These are phyloP conservation scores for Erpornis zantholeuca DNA, from an alignment of 2,113 vertebrate genomes.

Conservation along the genomic window DNA sequence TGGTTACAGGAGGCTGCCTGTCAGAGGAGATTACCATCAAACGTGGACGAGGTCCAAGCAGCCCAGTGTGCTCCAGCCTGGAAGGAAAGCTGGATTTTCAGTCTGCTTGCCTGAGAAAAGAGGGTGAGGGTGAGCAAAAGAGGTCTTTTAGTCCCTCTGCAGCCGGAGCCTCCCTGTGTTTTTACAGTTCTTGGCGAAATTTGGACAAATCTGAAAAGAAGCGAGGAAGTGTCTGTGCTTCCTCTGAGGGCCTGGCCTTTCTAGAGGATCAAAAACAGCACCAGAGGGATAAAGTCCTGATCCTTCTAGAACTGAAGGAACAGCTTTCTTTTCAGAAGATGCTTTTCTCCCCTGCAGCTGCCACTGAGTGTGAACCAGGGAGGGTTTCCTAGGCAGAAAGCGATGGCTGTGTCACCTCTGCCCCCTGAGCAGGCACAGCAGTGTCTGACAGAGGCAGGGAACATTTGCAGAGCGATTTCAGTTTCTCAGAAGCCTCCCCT, in stretches of 20 bases:
- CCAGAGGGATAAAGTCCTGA: background rate
- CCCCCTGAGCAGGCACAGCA: rapidly evolving
- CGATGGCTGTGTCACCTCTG: rapidly evolving
- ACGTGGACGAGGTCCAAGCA: background rate
- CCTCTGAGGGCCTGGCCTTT: background rate
- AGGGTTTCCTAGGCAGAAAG: background rate
- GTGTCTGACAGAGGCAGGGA: background rate
- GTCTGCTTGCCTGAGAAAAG: background rate
- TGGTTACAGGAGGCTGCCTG: background rate
- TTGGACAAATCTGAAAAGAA: background rate
- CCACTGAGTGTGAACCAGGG: rapidly evolving
- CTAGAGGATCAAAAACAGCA: background rate
- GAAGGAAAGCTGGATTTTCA: background rate
- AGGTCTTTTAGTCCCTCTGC: background rate
- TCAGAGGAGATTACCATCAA: conserved; percentile 9
- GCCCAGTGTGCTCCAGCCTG: background rate
- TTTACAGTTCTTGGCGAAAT: background rate
- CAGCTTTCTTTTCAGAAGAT: background rate
- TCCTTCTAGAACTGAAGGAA: background rate
- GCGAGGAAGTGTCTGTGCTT: background rate
- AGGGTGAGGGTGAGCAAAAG: background rate
- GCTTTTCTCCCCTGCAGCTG: background rate
- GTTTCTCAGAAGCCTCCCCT: background rate
- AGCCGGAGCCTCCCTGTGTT: background rate
- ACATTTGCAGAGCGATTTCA: background rate